These are phyloP conservation scores for Subacronicta megacephala DNA, from an alignment of 2,888 invertebrate genomes.

Conservation along the genomic window DNA sequence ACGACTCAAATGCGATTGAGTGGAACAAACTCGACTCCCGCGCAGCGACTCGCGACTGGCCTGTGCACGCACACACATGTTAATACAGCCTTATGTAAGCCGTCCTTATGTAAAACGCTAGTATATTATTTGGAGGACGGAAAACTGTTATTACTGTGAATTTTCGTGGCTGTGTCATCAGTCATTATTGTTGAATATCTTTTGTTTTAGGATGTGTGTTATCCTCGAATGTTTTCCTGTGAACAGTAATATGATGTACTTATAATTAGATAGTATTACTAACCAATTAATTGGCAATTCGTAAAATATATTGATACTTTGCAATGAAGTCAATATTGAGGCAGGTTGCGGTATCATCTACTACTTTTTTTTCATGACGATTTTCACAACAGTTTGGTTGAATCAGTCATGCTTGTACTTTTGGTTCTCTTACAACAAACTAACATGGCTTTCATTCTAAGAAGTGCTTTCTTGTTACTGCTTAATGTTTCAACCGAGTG, in stretches of 20 bases:
- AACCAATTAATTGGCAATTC: slow-evolving; percentile 3
- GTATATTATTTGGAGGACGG: slow-evolving; percentile 79
- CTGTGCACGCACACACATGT: slow-evolving; percentile 65
- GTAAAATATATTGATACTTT: slow-evolving; percentile 12
- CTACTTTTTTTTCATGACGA: too few species aligned
- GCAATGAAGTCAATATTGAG: background rate
- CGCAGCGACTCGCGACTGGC: slow-evolving; percentile 75
- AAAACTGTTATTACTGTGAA: slow-evolving; percentile 74
- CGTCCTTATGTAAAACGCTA: slow-evolving; percentile 76
- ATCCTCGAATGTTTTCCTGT: slow-evolving; percentile 31
- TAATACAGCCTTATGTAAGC: slow-evolving; percentile 71
- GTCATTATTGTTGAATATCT: slow-evolving; percentile 45
- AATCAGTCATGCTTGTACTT: background rate
- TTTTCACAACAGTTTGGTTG: background rate
- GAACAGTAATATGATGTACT: background rate
- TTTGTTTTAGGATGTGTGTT: slow-evolving; percentile 56
- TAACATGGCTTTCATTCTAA: background rate
- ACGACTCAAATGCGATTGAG: slow-evolving; percentile 86
- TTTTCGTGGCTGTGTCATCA: slow-evolving; percentile 65
- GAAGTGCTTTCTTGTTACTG: background rate
- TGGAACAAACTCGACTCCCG: slow-evolving; percentile 83
- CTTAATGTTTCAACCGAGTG: background rate
- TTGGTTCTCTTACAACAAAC: background rate
- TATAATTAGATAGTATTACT: slow-evolving; percentile 13
- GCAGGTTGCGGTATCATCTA: slow-evolving; percentile 1